Percentiles rank a stretch among this genome's conserved stretches.
Conservation (phyloP, 1,140 invertebrate species). For the Oryzaephilus surinamensis region DNA sequence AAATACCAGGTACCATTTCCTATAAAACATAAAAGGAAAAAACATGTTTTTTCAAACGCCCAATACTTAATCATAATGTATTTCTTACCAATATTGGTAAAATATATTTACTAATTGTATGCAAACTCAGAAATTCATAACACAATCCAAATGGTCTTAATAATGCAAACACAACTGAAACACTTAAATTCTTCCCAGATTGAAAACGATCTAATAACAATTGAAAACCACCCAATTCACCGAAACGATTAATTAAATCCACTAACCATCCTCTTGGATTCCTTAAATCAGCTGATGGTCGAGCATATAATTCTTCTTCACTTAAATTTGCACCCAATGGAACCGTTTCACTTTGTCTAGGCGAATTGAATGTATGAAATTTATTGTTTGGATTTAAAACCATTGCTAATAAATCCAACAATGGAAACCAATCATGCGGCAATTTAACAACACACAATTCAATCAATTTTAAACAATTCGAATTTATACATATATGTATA, state of each 20-base stretch:
- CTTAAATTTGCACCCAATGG: slow-evolving; percentile 46
- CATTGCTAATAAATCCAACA: slow-evolving; percentile 86
- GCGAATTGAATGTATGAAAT: slow-evolving; percentile 89
- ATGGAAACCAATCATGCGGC: slow-evolving; percentile 85
- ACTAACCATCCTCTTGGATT: slow-evolving; percentile 86
- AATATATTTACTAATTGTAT: slow-evolving; percentile 86
- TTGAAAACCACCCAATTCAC: slow-evolving; percentile 78
- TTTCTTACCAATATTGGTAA: slow-evolving; percentile 80
- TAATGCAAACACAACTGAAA: slow-evolving; percentile 73
- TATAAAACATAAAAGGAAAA: slow-evolving; percentile 35
- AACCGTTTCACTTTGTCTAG: slow-evolving; percentile 70
- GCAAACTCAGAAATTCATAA: slow-evolving; percentile 80
- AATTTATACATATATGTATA: slow-evolving; percentile 90
- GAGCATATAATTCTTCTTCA: slow-evolving; percentile 72
- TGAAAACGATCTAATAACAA: slow-evolving; percentile 81
- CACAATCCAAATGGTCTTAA: slow-evolving; percentile 87
- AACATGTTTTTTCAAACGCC: neutral
- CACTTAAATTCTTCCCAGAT: slow-evolving; percentile 55
- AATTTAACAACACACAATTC: slow-evolving; percentile 87
- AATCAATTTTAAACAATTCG: slow-evolving; percentile 84
- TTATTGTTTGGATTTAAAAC: slow-evolving; percentile 46
- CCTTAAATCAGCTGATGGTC: slow-evolving; percentile 61
- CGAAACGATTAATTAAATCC: slow-evolving; percentile 92
- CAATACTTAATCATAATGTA: too few species aligned
- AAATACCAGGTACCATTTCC: slow-evolving; percentile 83